These are phyloP conservation scores for Baronia brevicornis DNA, from an alignment of 2,888 invertebrate species.

Conservation along the genomic window DNA sequence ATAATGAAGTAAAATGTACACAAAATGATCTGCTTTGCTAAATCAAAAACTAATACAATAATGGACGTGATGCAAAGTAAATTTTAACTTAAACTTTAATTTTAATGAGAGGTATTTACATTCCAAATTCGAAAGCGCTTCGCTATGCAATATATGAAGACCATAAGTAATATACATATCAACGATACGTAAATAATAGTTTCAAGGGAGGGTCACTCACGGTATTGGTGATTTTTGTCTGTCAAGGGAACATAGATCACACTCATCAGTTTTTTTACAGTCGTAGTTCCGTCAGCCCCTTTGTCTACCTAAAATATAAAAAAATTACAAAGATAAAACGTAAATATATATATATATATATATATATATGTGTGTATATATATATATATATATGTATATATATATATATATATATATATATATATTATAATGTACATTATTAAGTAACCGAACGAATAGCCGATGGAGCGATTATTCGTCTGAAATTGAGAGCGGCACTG, in stretches of 20 bases:
- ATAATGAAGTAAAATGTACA: too few relatives aligned
- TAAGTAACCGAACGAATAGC: too few relatives aligned
- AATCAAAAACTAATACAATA: too few relatives aligned
- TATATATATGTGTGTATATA: constrained; percentile 5
- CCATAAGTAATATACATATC: constrained; percentile 6
- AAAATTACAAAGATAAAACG: background rate
- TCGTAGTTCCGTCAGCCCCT: constrained; percentile 83
- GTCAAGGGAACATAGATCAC: constrained; percentile 98
- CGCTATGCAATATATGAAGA: constrained; percentile 5
- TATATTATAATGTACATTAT: background rate
- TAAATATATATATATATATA: constrained; percentile 2
- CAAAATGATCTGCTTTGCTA: too few relatives aligned
- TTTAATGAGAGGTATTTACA: too few relatives aligned
- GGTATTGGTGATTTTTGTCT: constrained; percentile 75
- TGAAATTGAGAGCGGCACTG: too few relatives aligned
- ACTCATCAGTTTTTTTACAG: constrained; percentile 88
- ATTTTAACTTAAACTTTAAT: too few relatives aligned
- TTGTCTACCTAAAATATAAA: constrained; percentile 86
- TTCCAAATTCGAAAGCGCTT: constrained; percentile 6
- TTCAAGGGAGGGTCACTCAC: constrained; percentile 47
- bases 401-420: constrained; percentile 6
- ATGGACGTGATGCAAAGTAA: too few relatives aligned
- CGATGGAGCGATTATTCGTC: too few relatives aligned
- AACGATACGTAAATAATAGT: constrained; percentile 6
- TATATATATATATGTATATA: constrained; percentile 1